Conservation (phyloP, 2,113 vertebrate species). For the Tretioscincus oriximinensis region DNA sequence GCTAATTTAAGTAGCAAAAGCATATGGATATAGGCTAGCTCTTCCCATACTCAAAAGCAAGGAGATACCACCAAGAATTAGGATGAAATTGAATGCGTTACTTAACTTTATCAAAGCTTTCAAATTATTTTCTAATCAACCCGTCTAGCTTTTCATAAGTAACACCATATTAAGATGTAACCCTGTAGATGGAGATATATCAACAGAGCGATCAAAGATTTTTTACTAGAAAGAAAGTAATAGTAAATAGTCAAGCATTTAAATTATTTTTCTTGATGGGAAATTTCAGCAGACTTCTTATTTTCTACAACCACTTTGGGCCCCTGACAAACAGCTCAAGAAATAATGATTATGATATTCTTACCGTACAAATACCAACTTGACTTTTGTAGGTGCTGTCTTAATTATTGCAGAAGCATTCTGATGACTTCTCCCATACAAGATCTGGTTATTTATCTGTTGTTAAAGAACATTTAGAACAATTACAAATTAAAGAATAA, state of each 20-base stretch:
- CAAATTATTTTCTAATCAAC: background rate
- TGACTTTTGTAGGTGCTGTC: constrained; percentile 85
- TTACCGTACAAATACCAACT: constrained; percentile 93
- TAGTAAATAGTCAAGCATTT: background rate
- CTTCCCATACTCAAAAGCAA: too few relatives aligned
- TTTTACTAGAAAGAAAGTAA: background rate
- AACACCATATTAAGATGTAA: background rate
- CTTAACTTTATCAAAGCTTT: background rate
- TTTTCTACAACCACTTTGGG: background rate
- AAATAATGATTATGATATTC: constrained; percentile 24
- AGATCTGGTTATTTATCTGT: constrained; percentile 92
- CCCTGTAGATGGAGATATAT: background rate
- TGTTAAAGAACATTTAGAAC: background rate
- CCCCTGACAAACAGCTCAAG: background rate
- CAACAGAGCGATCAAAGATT: background rate
- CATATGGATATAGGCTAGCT: too few relatives aligned
- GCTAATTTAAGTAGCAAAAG: too few relatives aligned
- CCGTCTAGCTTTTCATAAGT: background rate
- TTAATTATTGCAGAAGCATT: constrained; percentile 97
- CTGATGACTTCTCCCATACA: constrained; percentile 96
- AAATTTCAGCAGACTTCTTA: background rate
- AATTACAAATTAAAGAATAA: constrained; percentile 18
- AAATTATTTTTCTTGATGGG: background rate
- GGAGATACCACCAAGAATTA: background rate
- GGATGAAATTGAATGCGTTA: background rate